phyloP scores from a whole-genome alignment of 1,140 invertebrate genomes.

The Portunus trituberculatus region DNA sequence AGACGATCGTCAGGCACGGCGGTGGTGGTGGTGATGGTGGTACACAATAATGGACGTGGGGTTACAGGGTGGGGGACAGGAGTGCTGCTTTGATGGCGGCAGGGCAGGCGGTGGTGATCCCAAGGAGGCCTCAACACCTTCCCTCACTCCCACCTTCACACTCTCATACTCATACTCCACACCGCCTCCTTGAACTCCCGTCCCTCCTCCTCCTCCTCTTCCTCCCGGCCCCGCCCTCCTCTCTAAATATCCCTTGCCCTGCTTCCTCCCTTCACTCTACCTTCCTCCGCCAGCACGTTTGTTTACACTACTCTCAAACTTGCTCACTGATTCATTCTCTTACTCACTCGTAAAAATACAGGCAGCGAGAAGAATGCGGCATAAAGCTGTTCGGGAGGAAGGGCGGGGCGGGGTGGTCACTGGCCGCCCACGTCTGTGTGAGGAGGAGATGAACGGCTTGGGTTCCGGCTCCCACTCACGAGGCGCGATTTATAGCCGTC shows the following conservation, averaged over 20 bases:
- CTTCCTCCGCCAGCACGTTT: neutral
- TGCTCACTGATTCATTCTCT: slow-evolving; percentile 22
- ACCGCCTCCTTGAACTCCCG: neutral
- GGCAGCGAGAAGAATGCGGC: neutral
- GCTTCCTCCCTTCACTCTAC: neutral
- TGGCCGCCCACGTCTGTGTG: too few relatives aligned
- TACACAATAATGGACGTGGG: too few relatives aligned
- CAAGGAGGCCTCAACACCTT: neutral
- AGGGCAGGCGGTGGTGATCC: neutral
- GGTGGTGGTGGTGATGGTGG: too few relatives aligned
- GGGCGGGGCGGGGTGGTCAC: neutral
- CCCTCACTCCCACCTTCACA: neutral
- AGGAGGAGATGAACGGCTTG: neutral
- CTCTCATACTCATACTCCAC: too few relatives aligned
- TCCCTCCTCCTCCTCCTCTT: neutral
- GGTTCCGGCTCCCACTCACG: too few relatives aligned
- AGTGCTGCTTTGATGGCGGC: too few relatives aligned
- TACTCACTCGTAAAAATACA: neutral
- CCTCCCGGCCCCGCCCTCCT: neutral
- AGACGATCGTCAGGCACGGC: too few relatives aligned
- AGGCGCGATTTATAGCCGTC: too few relatives aligned
- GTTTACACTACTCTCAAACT: neutral
- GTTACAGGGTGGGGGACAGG: too few relatives aligned
- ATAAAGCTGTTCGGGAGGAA: neutral
- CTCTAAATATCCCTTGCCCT: neutral